Conservation (phyloP, 2,888 invertebrate genomes). For the Helobdella robusta region DNA sequence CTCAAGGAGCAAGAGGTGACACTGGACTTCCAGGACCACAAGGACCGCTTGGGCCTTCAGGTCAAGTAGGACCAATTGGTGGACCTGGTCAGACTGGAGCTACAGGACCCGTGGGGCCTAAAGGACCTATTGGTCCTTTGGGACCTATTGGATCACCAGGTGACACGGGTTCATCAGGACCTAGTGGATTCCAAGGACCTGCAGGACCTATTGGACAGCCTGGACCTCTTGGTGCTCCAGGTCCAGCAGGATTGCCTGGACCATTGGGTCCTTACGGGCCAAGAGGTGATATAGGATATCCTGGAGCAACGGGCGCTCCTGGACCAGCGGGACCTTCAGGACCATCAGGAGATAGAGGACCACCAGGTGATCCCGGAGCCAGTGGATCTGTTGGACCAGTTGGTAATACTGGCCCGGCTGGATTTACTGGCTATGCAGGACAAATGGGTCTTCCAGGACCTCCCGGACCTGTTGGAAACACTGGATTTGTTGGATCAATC, state of each 20-base stretch:
- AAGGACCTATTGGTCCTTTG: conserved; percentile 35
- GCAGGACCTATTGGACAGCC: conserved; percentile 12
- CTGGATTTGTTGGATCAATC: conserved; percentile 24
- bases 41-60: conserved; percentile 30
- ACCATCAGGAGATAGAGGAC: conserved; percentile 22
- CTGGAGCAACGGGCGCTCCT: conserved; percentile 25
- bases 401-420: conserved; percentile 31
- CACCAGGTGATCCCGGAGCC: conserved; percentile 22
- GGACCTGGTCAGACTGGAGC: conserved; percentile 29
- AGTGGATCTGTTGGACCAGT: conserved; percentile 28
- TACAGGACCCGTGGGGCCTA: conserved; percentile 29
- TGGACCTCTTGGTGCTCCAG: conserved; percentile 17
- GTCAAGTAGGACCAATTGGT: conserved; percentile 33
- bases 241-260: conserved; percentile 10
- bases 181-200: conserved; percentile 18
- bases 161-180: conserved; percentile 19
- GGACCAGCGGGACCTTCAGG: conserved; percentile 27
- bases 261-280: conserved; percentile 25
- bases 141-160: conserved; percentile 28
- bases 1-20: conserved; percentile 27
- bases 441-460: conserved; percentile 30
- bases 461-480: conserved; percentile 30
- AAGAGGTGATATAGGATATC: conserved; percentile 25
- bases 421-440: conserved; percentile 30
- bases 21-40: conserved; percentile 29